Conservation (phyloP, 2,113 vertebrate species). For the Cygnus buccinator region DNA sequence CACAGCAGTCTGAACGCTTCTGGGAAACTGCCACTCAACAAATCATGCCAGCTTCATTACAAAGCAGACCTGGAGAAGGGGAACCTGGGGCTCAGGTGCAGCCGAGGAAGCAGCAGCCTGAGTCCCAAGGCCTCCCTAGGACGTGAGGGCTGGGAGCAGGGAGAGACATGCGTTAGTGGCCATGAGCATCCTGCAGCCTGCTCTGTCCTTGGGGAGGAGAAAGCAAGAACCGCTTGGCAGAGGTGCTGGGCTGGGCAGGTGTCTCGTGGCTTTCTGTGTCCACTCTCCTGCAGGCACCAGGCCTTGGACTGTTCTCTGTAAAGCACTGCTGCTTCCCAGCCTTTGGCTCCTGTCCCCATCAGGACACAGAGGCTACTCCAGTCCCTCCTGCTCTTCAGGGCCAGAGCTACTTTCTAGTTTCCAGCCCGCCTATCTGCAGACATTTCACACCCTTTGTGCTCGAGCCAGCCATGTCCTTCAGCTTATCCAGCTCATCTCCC, state of each 20-base stretch:
- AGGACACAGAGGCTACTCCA: rapidly evolving
- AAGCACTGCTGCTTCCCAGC: neutral
- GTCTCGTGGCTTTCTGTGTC: neutral
- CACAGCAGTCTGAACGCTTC: neutral
- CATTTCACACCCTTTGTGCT: rapidly evolving
- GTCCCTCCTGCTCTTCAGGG: neutral
- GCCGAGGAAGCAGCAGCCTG: neutral
- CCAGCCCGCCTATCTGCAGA: neutral
- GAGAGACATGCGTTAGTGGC: rapidly evolving
- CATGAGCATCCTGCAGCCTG: neutral
- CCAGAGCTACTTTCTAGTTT: neutral
- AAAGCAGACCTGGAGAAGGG: neutral
- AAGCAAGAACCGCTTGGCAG: neutral
- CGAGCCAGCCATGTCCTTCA: neutral
- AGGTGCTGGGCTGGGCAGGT: neutral
- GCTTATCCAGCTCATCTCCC: neutral
- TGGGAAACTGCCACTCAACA: neutral
- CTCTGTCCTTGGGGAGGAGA: neutral
- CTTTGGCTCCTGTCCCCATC: neutral
- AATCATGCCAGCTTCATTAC: neutral
- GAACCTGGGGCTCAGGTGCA: neutral
- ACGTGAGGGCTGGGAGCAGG: neutral
- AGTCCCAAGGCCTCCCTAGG: neutral
- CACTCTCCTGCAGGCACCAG: neutral
- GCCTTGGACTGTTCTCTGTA: neutral